Evolutionary conservation across 2,797 vertebrate genomes (phyloP).

Genomic region (Karalla daura): DNA sequence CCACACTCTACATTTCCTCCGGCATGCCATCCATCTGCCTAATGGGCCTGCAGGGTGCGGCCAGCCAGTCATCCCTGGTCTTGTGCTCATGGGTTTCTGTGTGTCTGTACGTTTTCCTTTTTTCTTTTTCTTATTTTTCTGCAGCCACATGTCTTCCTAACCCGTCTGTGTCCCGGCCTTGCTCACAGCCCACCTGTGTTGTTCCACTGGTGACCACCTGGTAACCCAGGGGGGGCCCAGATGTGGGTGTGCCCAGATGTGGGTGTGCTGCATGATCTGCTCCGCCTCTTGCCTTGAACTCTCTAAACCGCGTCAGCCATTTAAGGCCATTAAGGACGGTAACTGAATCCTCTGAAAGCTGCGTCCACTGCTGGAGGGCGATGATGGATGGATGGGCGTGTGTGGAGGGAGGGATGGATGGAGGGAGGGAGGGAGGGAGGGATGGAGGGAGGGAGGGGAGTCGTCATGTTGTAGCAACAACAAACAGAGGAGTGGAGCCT

Average conservation of each 20-base stretch:
- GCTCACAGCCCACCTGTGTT: not conserved
- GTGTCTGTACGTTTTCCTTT: too few relatives aligned
- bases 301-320: conserved; percentile 66
- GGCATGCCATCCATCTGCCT: conserved; percentile 72
- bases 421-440: conserved; percentile 59
- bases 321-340: conserved; percentile 76
- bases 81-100: conserved; percentile 39
- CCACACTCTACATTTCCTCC: conserved; percentile 73
- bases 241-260: not conserved
- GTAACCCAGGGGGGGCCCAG: too few relatives aligned
- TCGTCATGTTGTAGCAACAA: conserved; percentile 45
- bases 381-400: conserved; percentile 66
- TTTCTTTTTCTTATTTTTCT: too few relatives aligned
- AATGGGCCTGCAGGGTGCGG: conserved; percentile 76
- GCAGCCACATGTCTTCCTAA: conserved; percentile 5
- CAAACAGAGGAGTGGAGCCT: conserved; percentile 54
- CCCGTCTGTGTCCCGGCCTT: not conserved
- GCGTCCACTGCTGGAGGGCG: conserved; percentile 44
- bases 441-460: conserved; percentile 37
- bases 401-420: too few relatives aligned
- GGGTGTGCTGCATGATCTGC: not conserved
- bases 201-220: too few relatives aligned
- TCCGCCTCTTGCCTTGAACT: conserved; percentile 32
- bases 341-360: conserved; percentile 82
- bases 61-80: conserved; percentile 58